Evolutionary conservation across 2,113 vertebrate genomes (phyloP), one percentile per base, ranked within the genome.

Genomic region (Picathartes gymnocephalus): DNA sequence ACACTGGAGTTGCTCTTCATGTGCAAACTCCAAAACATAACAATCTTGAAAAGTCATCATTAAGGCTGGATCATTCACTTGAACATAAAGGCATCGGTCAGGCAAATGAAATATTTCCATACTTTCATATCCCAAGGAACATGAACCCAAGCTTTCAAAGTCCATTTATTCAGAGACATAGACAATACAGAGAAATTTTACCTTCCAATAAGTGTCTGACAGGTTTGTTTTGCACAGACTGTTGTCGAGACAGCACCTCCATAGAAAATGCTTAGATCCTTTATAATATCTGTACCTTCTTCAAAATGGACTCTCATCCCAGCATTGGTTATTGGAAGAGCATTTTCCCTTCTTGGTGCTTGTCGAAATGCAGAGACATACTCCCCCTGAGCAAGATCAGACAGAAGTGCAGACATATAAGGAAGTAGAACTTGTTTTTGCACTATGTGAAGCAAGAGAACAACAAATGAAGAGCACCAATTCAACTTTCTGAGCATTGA

Each of bases 261-360:
- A 2, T 97, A 99, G 94, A 98, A 98, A 58, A 99, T 91, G 39
- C 97, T 97, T 81, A 99, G 90, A 16, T 98, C 98, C 85, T 97
- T 96, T 33, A 99, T 98, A 76, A 97, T n/a, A 19, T 97, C 90
- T 28, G 98, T 98, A 45, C 95, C 97, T 69, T 98, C 97, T 3
- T 94, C 91, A 93, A 99, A 98, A 80, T 97, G 70, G 77, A 99
- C 99, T 18, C 98, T 97, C 99, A 99, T 98, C 33, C 98, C 98
- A 3, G 98, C 97, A 15, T 87, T 98, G 73, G 98, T 98, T 0
- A 98, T 98, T 8, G 99, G 87, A 50, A 99, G 97, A 23, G 99
- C 98, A 18, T 98, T 98, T 89, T 98, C 98, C 50, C 95, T 98
- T 56, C 99, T 98, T 2, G 98, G 98, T 44, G 99, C 99, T 88